A percentile compares a stretch with the other conserved stretches of the same genome.
phyloP scores from a whole-genome alignment of 2,888 invertebrate genomes.

The Orthonychiurus folsomi region DNA sequence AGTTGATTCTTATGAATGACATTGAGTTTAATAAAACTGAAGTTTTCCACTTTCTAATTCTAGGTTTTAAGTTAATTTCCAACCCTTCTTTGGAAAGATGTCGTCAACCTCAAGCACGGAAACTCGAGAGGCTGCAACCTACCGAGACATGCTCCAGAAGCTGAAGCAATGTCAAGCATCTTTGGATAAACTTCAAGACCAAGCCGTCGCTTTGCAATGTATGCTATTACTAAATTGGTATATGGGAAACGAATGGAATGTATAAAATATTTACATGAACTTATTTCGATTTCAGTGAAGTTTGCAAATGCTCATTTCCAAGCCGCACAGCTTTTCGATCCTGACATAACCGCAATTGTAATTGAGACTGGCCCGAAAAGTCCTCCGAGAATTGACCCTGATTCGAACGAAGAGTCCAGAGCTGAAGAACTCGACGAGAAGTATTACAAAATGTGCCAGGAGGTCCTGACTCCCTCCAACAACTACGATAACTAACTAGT shows the following conservation, averaged over 20 bases:
- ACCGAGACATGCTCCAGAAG: neutral
- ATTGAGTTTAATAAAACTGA: no score
- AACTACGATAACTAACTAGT: no score
- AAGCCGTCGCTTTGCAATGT: neutral
- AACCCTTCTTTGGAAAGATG: neutral
- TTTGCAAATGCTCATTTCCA: neutral
- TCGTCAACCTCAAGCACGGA: neutral
- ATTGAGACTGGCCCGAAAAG: neutral
- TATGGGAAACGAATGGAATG: no score
- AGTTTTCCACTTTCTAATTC: no score
- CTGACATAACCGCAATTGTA: neutral
- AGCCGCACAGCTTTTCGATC: neutral
- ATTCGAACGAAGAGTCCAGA: neutral
- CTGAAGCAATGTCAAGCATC: neutral
- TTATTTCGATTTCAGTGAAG: neutral
- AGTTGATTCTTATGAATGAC: no score
- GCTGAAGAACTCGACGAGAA: conserved; percentile 5
- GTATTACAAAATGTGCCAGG: neutral
- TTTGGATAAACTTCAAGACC: conserved; percentile 3
- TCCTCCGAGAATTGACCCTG: neutral
- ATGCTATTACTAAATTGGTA: no score
- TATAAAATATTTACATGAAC: no score
- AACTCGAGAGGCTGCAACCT: no score
- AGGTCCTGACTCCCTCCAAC: no score
- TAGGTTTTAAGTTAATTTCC: no score